Conservation (phyloP, 1,140 invertebrate species). For the Contarinia nasturtii region DNA sequence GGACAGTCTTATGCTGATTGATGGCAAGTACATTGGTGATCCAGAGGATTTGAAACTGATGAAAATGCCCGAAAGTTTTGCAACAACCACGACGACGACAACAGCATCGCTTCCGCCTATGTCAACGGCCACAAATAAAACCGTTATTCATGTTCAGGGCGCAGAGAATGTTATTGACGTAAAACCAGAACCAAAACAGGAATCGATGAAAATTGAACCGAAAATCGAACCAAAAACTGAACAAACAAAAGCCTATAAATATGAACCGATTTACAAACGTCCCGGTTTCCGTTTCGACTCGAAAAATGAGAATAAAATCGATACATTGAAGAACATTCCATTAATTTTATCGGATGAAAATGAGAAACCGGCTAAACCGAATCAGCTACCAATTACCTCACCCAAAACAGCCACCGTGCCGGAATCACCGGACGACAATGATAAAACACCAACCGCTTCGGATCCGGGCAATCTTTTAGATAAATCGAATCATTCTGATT, state of each 20-base stretch:
- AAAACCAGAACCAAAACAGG: neutral
- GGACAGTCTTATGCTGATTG: conserved; percentile 31
- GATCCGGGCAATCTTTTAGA: conserved; percentile 6
- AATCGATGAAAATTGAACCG: conserved; percentile 9
- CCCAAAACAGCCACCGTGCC: neutral
- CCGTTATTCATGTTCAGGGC: no score
- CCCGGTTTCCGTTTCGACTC: conserved; percentile 15
- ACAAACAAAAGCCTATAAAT: neutral
- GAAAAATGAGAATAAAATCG: conserved; percentile 23
- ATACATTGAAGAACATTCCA: conserved; percentile 19
- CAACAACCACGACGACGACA: conserved; percentile 10
- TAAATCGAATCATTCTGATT: conserved; percentile 25
- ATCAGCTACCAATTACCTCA: conserved; percentile 12
- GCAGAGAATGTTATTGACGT: neutral
- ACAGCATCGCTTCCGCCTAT: neutral
- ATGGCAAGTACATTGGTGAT: conserved; percentile 24
- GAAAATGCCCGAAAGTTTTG: conserved; percentile 16
- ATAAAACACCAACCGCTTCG: conserved; percentile 18
- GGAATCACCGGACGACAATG: conserved; percentile 10
- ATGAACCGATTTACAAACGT: neutral
- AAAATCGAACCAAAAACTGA: conserved; percentile 3
- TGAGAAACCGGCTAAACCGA: conserved; percentile 15
- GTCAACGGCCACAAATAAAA: no score
- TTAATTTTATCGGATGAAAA: conserved; percentile 17
- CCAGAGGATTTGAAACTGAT: conserved; percentile 21